Evolutionary conservation across 2,113 vertebrate genomes (phyloP), one percentile per base, ranked within the genome.

Genomic region (Nannobrachium achirus): DNA sequence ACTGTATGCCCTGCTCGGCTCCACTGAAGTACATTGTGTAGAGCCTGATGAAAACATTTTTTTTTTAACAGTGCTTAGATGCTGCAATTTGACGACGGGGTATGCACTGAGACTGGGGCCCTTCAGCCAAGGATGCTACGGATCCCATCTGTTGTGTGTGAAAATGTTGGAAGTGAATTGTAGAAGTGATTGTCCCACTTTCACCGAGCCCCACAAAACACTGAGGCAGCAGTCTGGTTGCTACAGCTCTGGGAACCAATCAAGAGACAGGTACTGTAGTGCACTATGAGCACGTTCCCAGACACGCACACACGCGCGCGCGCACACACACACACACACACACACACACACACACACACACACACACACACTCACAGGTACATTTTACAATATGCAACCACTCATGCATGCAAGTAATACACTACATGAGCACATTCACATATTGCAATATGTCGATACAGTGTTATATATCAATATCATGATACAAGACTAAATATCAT

Each of bases 71-170:
- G 80, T 63, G 49, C 41, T 61, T 20, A 3, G 58, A 61, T 46
- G 2, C 16, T 7, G 58, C 58, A 44, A 73, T 86, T 57, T 82
- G 64, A 83, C 67, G 64, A 71, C 45, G 8, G 46, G 81, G 70
- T 73, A 75, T 41, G 55, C 41, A 6, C 67, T 78, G 73, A 15
- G 71, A 85, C 53, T 75, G 84, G 63, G 64, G 66, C 70, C 68
- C 69, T 66, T 72, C 75, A 73, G 86, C 87, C 86, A 86, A 84
- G 75, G 80, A 76, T 69, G 79, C 73, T 77, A 71, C 84, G 78
- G 64, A 88, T 88, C 87, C 44, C 85, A 86, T 86, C 84, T 90
- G 87, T 61, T 86, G 84, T 83, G 81, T 78, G 79, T 15, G 56
- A 76, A 78, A 72, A 80, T 45, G 76, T 66, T 83, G 75, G 76